Evolutionary conservation across 2,888 invertebrate genomes (phyloP).

Genomic region (Halocaridina rubra): DNA sequence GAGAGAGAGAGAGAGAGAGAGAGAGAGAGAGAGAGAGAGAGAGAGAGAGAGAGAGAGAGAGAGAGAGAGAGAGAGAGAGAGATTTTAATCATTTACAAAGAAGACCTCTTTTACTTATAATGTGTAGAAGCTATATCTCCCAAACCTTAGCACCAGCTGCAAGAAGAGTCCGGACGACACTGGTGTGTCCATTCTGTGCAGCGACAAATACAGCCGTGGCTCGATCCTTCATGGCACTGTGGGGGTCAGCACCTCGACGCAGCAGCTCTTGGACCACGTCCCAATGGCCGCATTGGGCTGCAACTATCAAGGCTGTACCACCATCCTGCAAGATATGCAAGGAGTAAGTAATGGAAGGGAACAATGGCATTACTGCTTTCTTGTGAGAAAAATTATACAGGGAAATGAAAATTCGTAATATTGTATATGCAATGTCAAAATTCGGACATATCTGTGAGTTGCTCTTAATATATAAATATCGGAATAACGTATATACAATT

Average conservation of each 20-base stretch:
- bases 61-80: background rate
- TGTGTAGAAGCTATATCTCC: background rate
- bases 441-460: too few relatives aligned
- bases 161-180: conserved; percentile 81
- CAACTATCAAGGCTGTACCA: conserved; percentile 91
- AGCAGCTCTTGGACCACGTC: conserved; percentile 81
- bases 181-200: conserved; percentile 91
- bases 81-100: too few relatives aligned
- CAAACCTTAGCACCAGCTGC: conserved; percentile 75
- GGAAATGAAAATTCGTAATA: too few relatives aligned
- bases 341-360: too few relatives aligned
- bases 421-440: too few relatives aligned
- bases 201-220: conserved; percentile 93
- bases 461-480: too few relatives aligned
- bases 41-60: background rate
- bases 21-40: background rate
- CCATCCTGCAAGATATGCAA: conserved; percentile 83
- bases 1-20: background rate
- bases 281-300: conserved; percentile 92
- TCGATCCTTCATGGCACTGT: conserved; percentile 82
- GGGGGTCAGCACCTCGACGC: conserved; percentile 79
- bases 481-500: too few relatives aligned
- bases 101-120: too few relatives aligned
- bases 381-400: too few relatives aligned
- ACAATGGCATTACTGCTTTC: too few relatives aligned